Base-by-base conservation (phyloP, 2,888 invertebrate species). In the Herminia tarsipennalis region DNA sequence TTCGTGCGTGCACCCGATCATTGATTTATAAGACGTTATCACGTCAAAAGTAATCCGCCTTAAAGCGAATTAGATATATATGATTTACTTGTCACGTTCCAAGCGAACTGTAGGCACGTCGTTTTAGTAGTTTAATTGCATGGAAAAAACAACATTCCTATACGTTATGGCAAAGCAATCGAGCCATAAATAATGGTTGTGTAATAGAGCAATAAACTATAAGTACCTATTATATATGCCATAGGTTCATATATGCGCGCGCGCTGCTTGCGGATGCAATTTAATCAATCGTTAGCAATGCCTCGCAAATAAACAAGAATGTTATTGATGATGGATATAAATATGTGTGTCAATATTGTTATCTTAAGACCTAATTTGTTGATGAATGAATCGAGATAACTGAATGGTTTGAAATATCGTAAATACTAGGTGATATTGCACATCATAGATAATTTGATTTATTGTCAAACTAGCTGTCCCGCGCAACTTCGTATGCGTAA, bases 201-300 rank as follows among this genome's bases (percentile, higher is more conserved):
- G 81, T 78, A 86, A 85, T 81, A 78, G 75, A 81, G 77, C 75
- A 74, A 83, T 85, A 82, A 81, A 80, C 69, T 66, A 66, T 53
- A 40, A 57, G 57, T 70, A n/a, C n/a, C n/a, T n/a, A 65, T 72
- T 73, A 75, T 75, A 62, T 65, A 66, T 56, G 61, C 66, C 66
- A 66, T 49, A 8, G 17, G 30, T 36, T 17, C 22, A 28, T 22
- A 66, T 48, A 50, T 60, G 53, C 56, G 58, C 58, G 61, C 54
- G 58, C 63, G 63, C 65, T 55, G 55, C 57, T 66, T 59, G 69
- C 65, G 57, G 63, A 57, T 64, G 73, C 70, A 68, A 64, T 74
- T 71, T 64, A 67, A 70, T 68, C 61, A 68, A 68, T 70, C 65
- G 58, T 59, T 63, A 61, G 62, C 57, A 61, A 62, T 65, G 56